Conservation (phyloP, 2,888 invertebrate species). For the Phymatocera aterrima region DNA sequence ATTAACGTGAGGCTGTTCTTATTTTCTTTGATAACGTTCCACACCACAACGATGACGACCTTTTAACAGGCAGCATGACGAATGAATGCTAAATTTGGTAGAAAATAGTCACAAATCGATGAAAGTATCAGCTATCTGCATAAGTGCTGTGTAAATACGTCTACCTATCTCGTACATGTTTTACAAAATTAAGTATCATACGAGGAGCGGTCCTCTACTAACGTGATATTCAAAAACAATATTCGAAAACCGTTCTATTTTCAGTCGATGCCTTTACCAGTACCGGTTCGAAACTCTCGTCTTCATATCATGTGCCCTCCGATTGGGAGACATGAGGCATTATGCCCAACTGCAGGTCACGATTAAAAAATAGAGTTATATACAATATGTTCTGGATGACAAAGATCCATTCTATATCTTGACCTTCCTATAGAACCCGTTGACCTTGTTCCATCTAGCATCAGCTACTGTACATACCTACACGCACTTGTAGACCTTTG, state of each 20-base stretch:
- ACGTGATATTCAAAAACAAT: neutral
- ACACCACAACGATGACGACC: neutral
- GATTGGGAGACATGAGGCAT: neutral
- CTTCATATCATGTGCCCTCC: neutral
- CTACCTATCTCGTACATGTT: neutral
- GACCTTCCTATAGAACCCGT: neutral
- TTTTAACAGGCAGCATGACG: neutral
- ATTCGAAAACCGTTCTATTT: too few species aligned
- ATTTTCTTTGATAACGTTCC: neutral
- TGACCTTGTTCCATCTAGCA: conserved; percentile 20
- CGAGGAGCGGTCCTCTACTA: neutral
- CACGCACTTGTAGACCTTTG: neutral
- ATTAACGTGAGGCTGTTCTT: too few species aligned
- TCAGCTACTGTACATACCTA: neutral
- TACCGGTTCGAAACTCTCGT: neutral
- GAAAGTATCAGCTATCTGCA: neutral
- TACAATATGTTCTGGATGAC: neutral
- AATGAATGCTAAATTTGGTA: neutral
- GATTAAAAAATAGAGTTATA: neutral
- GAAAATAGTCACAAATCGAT: neutral
- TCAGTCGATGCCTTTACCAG: too few species aligned
- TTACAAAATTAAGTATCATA: neutral
- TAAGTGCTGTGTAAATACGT: neutral
- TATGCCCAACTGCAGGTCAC: neutral
- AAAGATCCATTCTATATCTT: conserved; percentile 1